phyloP scores from a whole-genome alignment of 2,113 vertebrate genomes.

The Heptranchias perlo region DNA sequence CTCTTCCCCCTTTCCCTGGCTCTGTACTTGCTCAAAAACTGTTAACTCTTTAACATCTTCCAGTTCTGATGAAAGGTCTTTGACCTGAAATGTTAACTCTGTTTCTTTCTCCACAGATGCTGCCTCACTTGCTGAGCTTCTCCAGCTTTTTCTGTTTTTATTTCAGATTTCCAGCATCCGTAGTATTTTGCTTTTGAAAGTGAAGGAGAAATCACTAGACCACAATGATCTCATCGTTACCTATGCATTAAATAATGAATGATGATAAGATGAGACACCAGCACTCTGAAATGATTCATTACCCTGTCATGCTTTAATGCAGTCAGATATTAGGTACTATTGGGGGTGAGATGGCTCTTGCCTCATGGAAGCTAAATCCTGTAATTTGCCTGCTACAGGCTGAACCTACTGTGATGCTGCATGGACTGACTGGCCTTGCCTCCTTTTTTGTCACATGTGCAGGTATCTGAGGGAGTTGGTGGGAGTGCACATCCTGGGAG shows the following conservation, averaged over 20 bases:
- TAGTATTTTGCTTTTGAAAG: too few relatives aligned
- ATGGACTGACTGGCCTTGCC: neutral
- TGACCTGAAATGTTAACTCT: too few relatives aligned
- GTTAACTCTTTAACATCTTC: too few relatives aligned
- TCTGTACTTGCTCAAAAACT: too few relatives aligned
- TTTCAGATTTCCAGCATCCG: too few relatives aligned
- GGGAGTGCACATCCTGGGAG: neutral
- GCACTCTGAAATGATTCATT: constrained; percentile 12
- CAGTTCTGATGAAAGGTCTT: too few relatives aligned
- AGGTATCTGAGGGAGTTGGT: neutral
- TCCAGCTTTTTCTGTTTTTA: too few relatives aligned
- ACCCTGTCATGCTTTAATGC: neutral
- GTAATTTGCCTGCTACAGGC: neutral
- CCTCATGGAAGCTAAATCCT: too few relatives aligned
- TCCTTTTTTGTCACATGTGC: neutral
- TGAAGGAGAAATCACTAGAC: neutral
- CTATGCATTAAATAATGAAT: constrained; percentile 22
- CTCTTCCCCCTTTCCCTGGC: too few relatives aligned
- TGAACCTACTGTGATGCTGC: neutral
- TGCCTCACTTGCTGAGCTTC: too few relatives aligned
- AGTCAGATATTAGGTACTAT: neutral
- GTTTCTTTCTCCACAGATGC: too few relatives aligned
- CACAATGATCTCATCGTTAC: constrained; percentile 15
- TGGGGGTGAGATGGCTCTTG: neutral
- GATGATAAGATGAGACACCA: neutral